Base-by-base conservation (phyloP, 1,140 invertebrate genomes). In the Lordiphosa clarofinis region DNA sequence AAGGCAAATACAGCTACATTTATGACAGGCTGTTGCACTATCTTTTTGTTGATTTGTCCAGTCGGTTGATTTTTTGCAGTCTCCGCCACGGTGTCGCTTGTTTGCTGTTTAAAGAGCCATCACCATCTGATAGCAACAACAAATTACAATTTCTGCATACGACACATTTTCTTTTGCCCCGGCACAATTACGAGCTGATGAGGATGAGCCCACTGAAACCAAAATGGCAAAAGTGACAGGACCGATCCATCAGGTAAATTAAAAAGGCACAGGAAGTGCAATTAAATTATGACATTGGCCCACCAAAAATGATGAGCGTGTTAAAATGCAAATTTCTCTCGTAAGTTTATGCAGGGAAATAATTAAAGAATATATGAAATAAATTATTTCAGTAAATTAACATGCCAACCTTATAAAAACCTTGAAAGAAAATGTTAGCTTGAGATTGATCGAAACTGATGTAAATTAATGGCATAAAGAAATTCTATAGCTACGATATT, bases 91-190 rank as follows among this genome's bases (percentile, higher is more conserved):
- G 38, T 66, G 65, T 66, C 53, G 53, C 35, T 46, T 67, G 64
- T 58, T 67, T 67, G 63, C 42, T 67, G 68, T 68, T 68, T 64
- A 68, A 36, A 47, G 63, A 68, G 40, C 54, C 62, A 65, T 19
- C 33, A 24, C 21, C 60, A 44, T 67, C 47, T 58, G 67, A 67
- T 70, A 59, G 65, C 68, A 59, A 70, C 63, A 70, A 70, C 70
- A 70, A 70, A 70, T 70, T 63, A 70, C 70, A 70, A 46, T 47
- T 63, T 62, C 70, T 54, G 58, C 65, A 48, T 11, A 38, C 46
- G 58, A 70, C 50, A 62, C 37, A 49, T 68, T 68, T 68, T 68
- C 12, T 42, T 31, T 13, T 42, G 28, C 5, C 28, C 28, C 6
- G 28, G 0, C 28, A 31, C 28, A 31, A 31, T 31, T 31, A 31